Evolutionary conservation across 2,113 vertebrate species (phyloP).

Genomic region (Pandion haliaetus): DNA sequence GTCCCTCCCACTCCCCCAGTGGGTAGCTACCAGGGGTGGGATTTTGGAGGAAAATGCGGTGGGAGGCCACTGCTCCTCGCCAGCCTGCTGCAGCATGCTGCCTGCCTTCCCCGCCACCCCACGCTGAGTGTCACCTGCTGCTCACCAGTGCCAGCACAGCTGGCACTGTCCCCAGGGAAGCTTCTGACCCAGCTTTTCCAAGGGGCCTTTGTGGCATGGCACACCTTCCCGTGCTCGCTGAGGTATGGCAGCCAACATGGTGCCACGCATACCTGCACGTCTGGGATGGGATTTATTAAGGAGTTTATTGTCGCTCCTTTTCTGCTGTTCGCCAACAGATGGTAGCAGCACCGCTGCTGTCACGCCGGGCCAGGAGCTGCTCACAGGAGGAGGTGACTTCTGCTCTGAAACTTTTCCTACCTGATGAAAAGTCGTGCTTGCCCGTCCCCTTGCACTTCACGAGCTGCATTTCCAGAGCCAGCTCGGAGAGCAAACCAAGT

Average conservation of each 20-base stretch:
- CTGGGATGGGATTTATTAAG: background rate
- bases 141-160: background rate
- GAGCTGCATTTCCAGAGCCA: background rate
- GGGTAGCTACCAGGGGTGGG: background rate
- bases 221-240: fast-evolving
- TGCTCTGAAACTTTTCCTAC: background rate
- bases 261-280: fast-evolving
- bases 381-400: background rate
- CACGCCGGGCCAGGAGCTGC: background rate
- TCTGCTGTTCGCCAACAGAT: slow-evolving; percentile 51
- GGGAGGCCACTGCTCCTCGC: background rate
- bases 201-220: background rate
- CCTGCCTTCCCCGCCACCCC: background rate
- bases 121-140: background rate
- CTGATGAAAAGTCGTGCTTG: background rate
- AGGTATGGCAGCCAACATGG: fast-evolving
- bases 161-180: background rate
- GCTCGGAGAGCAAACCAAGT: background rate
- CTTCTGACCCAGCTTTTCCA: background rate
- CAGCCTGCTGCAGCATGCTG: background rate
- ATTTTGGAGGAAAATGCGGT: background rate
- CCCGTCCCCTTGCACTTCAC: background rate
- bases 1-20: background rate
- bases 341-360: slow-evolving; percentile 44
- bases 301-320: background rate